Evolutionary conservation across 2,797 vertebrate species (phyloP), one percentile per base, ranked within the genome.

Genomic region (Decapterus maruadsi): DNA sequence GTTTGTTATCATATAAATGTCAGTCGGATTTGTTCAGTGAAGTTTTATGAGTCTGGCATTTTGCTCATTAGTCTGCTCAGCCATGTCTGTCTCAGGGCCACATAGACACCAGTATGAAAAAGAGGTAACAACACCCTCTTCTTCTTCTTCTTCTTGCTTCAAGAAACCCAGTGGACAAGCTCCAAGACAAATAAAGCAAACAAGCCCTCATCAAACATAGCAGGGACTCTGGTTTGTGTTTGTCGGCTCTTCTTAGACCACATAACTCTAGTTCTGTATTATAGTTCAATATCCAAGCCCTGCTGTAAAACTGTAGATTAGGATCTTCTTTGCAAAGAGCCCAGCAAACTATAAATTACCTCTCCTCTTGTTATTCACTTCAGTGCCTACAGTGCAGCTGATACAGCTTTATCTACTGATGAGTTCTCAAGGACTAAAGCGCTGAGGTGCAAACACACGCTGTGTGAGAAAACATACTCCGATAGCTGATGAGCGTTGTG

Each of bases 381-480:
- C 73, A 79, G 66, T 69, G 78, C 59, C 86, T 79, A 81, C 76
- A 80, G 80, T 78, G 73, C 70, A 67, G 86, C 88, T 89, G 88
- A 88, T 86, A 75, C 70, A 89, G 79, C 75, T 87, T 93, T 90
- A 90, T 94, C 84, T 89, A n/a, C 45, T 78, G 85, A 89, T 89
- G 78, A 90, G 77, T 64, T 62, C 59, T 87, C 79, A 88, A 89
- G 86, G 85, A 83, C 79, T 84, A 22, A 75, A 71, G 77, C 65
- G 0, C 58, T 72, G 78, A 80, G 70, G 72, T 72, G 50, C 61
- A 63, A 78, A 38, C 36, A 50, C 40, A 68, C 50, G 4, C 31
- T 64, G 22, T 36, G 16, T 14, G 20, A 51, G 61, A 74, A 26
- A 62, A 66, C 61, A 71, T 1, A 78, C 51, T 42, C 64, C 6